Evolutionary conservation across 2,113 vertebrate genomes (phyloP), one percentile per base, ranked within the genome.

Genomic region (Peromyscus polionotus): DNA sequence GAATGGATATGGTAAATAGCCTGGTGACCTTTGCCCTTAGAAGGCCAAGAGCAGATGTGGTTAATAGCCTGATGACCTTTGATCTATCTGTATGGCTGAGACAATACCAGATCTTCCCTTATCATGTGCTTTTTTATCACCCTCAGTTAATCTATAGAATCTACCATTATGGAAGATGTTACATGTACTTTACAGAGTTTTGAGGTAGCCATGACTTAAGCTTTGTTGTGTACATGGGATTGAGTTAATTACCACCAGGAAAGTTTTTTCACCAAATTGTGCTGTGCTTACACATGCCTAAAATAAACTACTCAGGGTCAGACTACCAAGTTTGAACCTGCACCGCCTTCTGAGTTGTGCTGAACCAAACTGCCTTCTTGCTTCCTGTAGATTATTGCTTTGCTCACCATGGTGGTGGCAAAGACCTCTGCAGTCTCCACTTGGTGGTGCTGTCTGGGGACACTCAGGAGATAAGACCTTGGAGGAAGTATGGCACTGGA

Each of bases 71-170:
- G 13, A 16, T 48, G 75, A 77, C 75, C 75, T 48, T 48, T 77
- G 75, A 3, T 42, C 45, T 51, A 77, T 28, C 10, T 45, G 39
- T 42, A 10, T 76, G 19, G 9, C 39, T 77, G 45, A 77, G 75
- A 48, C 45, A 51, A 77, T 13, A 77, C 14, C 26, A 77, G 45
- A 77, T 31, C 75, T 7, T 48, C 45, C 26, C 12, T 77, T 51
- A 28, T 45, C 24, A 5, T 76, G 9, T 28, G 24, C 5, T 2
- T 24, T 24, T 26, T 26, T 4, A 24, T 2, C 2, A 2, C 20
- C 70, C 36, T 36, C 6, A 20, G 17, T 45, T 13, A 48, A 17
- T 51, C 28, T 77, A 77, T 48, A 77, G 45, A 77, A 48, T 2
- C 26, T 31, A 77, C 48, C 26, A 48, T 28, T 72, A 72, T 4